These are phyloP conservation scores for Ophioderma brevispina DNA, from an alignment of 35 echinoderm and acorn worm species.

Conservation along the genomic window DNA sequence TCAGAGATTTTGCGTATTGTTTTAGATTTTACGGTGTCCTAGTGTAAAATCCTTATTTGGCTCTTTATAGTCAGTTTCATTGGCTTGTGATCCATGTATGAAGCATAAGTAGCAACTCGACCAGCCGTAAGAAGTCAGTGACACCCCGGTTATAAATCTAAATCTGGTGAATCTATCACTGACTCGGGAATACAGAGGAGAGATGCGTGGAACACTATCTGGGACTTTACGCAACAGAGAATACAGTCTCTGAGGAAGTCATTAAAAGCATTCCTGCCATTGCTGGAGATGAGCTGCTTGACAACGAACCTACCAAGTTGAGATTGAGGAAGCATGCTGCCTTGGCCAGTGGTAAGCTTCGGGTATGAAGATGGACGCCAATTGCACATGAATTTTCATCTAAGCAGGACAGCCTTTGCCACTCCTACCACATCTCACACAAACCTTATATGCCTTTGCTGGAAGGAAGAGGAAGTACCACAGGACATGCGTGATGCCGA, in stretches of 20 bases:
- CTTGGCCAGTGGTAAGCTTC: slow-evolving; percentile 23
- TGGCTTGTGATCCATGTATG: no score
- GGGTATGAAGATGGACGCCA: slow-evolving; percentile 4
- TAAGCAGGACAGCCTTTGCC: slow-evolving; percentile 32
- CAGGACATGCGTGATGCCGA: no score
- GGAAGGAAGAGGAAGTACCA: no score
- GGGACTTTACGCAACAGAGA: slow-evolving; percentile 49
- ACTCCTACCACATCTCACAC: background rate
- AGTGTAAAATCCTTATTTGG: no score
- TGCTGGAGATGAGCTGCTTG: background rate
- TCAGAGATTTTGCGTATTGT: no score
- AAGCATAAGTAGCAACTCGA: no score
- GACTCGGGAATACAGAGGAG: slow-evolving; percentile 24
- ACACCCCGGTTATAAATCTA: no score
- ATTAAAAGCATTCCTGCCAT: background rate
- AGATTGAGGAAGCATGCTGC: slow-evolving; percentile 41
- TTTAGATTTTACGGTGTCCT: no score
- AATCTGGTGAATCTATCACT: slow-evolving; percentile 22
- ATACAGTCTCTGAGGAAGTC: slow-evolving; percentile 10
- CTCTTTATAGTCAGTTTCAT: no score
- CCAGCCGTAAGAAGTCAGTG: no score
- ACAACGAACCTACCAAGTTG: background rate
- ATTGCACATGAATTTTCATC: slow-evolving; percentile 47
- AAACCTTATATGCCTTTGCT: no score
- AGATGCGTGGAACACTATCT: slow-evolving; percentile 64